Percentiles rank a stretch among this genome's conserved stretches.
Evolutionary conservation across 2,888 invertebrate species (phyloP).

Genomic region (Petrolisthes manimaculis): DNA sequence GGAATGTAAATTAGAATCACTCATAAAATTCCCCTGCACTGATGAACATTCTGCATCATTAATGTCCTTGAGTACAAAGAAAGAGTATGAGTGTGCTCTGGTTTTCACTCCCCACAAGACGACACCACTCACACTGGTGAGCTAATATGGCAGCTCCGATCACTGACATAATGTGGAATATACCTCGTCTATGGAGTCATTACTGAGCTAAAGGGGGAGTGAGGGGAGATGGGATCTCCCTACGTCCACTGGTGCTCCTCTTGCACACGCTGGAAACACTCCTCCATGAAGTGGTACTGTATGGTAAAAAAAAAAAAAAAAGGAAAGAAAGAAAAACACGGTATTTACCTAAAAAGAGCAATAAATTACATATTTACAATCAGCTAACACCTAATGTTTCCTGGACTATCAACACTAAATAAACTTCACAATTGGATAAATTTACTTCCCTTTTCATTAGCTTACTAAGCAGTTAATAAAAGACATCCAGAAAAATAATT

Average conservation of each 20-base stretch:
- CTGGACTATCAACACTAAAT: no score
- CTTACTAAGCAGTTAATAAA: no score
- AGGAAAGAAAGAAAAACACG: background rate
- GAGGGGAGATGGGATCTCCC: constrained; percentile 24
- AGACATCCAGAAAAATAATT: no score
- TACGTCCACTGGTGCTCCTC: constrained; percentile 78
- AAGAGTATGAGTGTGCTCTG: background rate
- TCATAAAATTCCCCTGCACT: background rate
- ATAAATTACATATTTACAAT: background rate
- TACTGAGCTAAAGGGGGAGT: background rate
- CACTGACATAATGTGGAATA: background rate
- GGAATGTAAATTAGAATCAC: background rate
- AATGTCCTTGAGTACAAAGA: background rate
- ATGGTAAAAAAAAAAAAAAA: constrained; percentile 16
- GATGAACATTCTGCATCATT: background rate
- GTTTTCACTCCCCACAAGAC: background rate
- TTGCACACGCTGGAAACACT: constrained; percentile 95
- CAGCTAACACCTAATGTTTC: no score
- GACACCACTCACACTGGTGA: background rate
- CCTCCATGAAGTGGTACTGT: constrained; percentile 88
- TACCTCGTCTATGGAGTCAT: background rate
- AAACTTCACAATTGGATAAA: no score
- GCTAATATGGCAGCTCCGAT: background rate
- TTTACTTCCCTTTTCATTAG: no score
- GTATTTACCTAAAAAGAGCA: constrained; percentile 5